These are phyloP conservation scores for Drosophila kurseongensis DNA, from an alignment of 1,140 invertebrate genomes.

Conservation along the genomic window DNA sequence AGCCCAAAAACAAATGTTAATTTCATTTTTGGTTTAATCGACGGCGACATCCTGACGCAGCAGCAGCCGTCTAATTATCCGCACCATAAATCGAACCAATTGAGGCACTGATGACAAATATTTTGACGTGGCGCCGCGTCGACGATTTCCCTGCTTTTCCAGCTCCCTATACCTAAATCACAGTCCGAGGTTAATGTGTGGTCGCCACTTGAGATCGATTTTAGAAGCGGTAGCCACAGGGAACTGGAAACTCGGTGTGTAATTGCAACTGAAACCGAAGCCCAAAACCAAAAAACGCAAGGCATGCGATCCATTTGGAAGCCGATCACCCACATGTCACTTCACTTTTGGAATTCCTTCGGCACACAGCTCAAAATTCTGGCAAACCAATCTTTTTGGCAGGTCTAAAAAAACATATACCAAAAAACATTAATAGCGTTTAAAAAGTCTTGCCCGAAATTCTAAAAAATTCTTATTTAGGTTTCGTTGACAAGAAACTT, in stretches of 20 bases:
- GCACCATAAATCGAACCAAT: constrained; percentile 69
- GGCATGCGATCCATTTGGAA: constrained; percentile 18
- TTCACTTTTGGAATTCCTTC: neutral
- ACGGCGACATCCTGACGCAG: constrained; percentile 72
- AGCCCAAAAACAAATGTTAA: constrained; percentile 25
- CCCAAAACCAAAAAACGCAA: constrained; percentile 15
- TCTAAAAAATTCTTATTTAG: too few relatives aligned
- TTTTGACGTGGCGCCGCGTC: constrained; percentile 72
- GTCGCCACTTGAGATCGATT: constrained; percentile 70
- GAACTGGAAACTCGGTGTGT: constrained; percentile 18
- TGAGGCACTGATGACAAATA: constrained; percentile 78
- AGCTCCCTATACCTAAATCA: constrained; percentile 7
- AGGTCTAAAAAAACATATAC: neutral
- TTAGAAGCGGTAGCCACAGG: constrained; percentile 52
- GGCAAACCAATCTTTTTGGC: neutral
- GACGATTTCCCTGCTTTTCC: constrained; percentile 24
- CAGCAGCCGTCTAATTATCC: constrained; percentile 61
- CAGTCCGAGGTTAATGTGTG: constrained; percentile 59
- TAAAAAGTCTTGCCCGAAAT: too few relatives aligned
- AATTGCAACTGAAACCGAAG: constrained; percentile 41
- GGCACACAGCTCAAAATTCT: neutral
- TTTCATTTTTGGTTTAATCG: constrained; percentile 45
- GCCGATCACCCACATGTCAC: neutral
- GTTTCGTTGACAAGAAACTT: too few relatives aligned
- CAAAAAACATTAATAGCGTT: too few relatives aligned